A percentile compares a stretch with the other conserved stretches of the same genome.
Conservation (phyloP, 2,113 vertebrate genomes). For the Meleagris gallopavo region DNA sequence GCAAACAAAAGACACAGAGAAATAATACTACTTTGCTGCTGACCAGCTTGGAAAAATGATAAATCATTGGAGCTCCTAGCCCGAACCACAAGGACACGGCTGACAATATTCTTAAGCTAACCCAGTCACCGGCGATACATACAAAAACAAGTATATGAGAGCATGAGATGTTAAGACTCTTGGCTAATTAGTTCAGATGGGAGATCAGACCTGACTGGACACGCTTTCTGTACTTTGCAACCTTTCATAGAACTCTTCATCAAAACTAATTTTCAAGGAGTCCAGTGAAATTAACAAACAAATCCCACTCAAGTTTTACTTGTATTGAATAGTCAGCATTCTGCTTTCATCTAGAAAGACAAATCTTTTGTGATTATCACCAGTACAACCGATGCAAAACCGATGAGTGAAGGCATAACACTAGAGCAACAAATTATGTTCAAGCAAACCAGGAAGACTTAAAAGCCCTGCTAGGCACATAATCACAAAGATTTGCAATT, state of each 20-base stretch:
- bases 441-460: constrained; percentile 54
- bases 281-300: neutral
- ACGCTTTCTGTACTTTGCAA: neutral
- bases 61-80: neutral
- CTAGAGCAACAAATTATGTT: constrained; percentile 48
- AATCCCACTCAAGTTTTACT: neutral
- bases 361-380: constrained; percentile 44
- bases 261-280: neutral
- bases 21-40: neutral
- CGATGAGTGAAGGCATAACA: constrained; percentile 36
- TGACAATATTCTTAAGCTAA: neutral
- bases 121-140: neutral
- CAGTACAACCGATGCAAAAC: constrained; percentile 25
- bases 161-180: neutral
- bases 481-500: constrained; percentile 67
- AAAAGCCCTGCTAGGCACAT: constrained; percentile 52
- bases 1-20: neutral
- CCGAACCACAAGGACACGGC: neutral
- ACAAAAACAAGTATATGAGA: neutral
- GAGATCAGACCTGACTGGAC: neutral
- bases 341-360: constrained; percentile 5
- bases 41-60: neutral
- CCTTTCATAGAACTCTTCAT: neutral
- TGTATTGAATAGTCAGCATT: constrained; percentile 9
- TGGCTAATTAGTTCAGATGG: neutral